Percentiles rank a stretch among this genome's conserved stretches.
Evolutionary conservation across 2,888 invertebrate genomes (phyloP).

Genomic region (Hypselothyrea guttata): DNA sequence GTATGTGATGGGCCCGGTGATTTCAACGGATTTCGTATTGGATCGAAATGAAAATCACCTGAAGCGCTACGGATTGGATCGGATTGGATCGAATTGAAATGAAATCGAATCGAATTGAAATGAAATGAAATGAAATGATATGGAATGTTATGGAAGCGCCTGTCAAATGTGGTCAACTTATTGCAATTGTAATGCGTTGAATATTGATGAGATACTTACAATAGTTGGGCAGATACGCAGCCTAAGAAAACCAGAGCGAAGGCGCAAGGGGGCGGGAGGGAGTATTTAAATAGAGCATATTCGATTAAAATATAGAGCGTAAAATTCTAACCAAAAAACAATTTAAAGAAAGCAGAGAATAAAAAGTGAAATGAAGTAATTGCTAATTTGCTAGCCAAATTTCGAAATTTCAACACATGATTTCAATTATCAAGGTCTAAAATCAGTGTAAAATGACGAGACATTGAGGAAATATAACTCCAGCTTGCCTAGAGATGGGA

Average conservation of each 20-base stretch:
- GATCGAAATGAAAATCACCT: constrained; percentile 20
- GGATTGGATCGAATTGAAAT: constrained; percentile 23
- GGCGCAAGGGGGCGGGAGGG: too few relatives aligned
- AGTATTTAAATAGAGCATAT: too few relatives aligned
- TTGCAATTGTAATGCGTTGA: constrained; percentile 78
- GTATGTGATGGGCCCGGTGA: constrained; percentile 60
- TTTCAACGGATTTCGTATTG: constrained; percentile 53
- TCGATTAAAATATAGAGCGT: too few relatives aligned
- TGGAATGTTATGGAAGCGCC: constrained; percentile 38
- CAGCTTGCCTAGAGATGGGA: constrained; percentile 11
- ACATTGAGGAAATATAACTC: background rate
- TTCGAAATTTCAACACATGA: constrained; percentile 13
- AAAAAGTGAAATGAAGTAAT: constrained; percentile 20
- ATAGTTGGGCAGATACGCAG: constrained; percentile 8
- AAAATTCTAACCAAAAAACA: too few relatives aligned
- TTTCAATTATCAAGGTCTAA: constrained; percentile 18
- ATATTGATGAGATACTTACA: constrained; percentile 64
- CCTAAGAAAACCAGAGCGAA: constrained; percentile 5
- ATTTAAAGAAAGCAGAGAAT: constrained; percentile 4
- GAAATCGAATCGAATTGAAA: background rate
- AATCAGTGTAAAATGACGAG: background rate
- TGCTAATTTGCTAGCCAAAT: constrained; percentile 10
- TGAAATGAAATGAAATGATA: constrained; percentile 18
- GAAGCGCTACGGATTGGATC: constrained; percentile 24
- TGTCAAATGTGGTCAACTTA: constrained; percentile 64